Percentiles rank a stretch among this genome's conserved stretches.
Evolutionary conservation across 1,140 invertebrate genomes (phyloP).

Genomic region (Pogonomyrmex barbatus): DNA sequence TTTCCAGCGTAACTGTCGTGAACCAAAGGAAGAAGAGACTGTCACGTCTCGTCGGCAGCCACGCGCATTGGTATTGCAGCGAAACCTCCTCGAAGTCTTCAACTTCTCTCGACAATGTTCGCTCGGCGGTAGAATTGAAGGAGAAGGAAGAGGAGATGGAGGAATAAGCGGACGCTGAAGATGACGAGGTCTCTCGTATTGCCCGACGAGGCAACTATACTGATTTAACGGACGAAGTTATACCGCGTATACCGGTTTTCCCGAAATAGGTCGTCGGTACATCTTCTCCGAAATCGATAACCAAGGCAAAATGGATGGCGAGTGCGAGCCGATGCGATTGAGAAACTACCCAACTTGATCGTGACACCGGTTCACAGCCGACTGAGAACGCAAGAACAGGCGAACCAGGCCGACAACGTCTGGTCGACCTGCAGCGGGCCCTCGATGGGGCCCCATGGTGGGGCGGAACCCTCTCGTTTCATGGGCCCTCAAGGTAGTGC

Average conservation of each 20-base stretch:
- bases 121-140: not conserved
- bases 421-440: conserved; percentile 61
- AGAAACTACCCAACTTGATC: not conserved
- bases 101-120: conserved; percentile 15
- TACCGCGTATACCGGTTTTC: conserved; percentile 33
- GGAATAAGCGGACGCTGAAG: not conserved
- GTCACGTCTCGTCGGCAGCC: conserved; percentile 4
- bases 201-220: not conserved
- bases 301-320: not conserved
- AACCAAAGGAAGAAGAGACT: not conserved
- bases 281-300: not conserved
- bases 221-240: conserved; percentile 14
- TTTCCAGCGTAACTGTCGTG: conserved; percentile 34
- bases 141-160: not conserved
- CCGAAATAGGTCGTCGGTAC: not conserved
- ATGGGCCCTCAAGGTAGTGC: conserved; percentile 63
- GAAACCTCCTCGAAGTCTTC: not conserved
- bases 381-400: conserved; percentile 57
- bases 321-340: not conserved
- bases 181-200: not conserved
- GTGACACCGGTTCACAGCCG: conserved; percentile 59
- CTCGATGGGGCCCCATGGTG: conserved; percentile 58
- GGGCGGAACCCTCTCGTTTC: conserved; percentile 66
- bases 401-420: conserved; percentile 40
- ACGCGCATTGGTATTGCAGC: not conserved